Conservation (phyloP, 1,140 invertebrate species). For the Rhynchophorus ferrugineus region DNA sequence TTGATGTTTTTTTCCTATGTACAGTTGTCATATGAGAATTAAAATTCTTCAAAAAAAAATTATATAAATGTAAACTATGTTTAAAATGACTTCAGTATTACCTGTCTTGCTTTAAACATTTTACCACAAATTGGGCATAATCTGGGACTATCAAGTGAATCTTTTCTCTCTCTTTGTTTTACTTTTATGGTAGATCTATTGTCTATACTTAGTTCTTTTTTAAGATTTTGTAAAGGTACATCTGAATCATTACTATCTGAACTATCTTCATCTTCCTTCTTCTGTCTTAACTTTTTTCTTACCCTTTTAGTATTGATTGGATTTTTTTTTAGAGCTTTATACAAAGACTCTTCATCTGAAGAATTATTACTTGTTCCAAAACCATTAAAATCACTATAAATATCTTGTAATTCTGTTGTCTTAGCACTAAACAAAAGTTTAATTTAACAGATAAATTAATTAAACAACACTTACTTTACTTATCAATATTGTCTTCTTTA, state of each 20-base stretch:
- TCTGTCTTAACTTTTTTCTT: background rate
- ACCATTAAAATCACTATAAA: slow-evolving; percentile 5
- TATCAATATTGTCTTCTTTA: background rate
- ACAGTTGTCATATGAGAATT: slow-evolving; percentile 19
- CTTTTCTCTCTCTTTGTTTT: slow-evolving; percentile 2
- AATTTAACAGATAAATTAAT: background rate
- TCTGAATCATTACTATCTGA: slow-evolving; percentile 2
- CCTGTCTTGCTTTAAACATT: slow-evolving; percentile 17
- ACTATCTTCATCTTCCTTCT: background rate
- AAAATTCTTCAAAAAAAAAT: slow-evolving; percentile 7
- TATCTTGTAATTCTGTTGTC: background rate
- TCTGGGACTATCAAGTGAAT: slow-evolving; percentile 1
- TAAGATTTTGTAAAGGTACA: slow-evolving; percentile 5
- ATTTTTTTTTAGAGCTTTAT: background rate
- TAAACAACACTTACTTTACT: background rate
- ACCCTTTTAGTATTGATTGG: background rate
- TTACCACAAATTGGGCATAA: slow-evolving; percentile 20
- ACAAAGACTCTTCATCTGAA: slow-evolving; percentile 1
- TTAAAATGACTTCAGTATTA: background rate
- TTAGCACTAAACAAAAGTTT: background rate
- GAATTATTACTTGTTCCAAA: background rate
- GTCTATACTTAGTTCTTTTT: slow-evolving; percentile 4
- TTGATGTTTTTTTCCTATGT: slow-evolving; percentile 12
- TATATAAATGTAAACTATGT: background rate
- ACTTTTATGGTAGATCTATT: background rate